These are phyloP conservation scores for Cremastobaeus sp. DNA, from an alignment of 2,888 invertebrate species.

Conservation along the genomic window DNA sequence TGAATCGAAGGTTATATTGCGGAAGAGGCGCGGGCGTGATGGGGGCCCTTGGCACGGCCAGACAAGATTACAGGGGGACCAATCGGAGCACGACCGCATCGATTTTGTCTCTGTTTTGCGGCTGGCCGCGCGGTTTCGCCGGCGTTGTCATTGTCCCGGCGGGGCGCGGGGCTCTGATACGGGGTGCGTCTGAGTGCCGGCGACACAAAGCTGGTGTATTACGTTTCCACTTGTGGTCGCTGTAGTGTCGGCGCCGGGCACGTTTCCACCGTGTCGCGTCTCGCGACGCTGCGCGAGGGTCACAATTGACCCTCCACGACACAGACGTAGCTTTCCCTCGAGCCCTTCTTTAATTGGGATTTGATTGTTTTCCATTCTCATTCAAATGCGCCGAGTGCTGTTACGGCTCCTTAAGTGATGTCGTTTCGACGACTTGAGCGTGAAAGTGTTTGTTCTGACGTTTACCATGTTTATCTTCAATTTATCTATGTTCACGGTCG, in stretches of 20 bases:
- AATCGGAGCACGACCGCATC: slow-evolving; percentile 17
- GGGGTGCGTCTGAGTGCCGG: slow-evolving; percentile 68
- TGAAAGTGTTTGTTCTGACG: too few relatives aligned
- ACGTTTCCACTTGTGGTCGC: slow-evolving; percentile 72
- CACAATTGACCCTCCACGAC: slow-evolving; percentile 23
- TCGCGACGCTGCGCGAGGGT: slow-evolving; percentile 15
- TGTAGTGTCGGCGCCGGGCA: slow-evolving; percentile 46
- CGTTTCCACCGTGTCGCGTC: slow-evolving; percentile 45
- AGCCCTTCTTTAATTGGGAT: slow-evolving; percentile 26
- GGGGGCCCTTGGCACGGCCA: slow-evolving; percentile 36
- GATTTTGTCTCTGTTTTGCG: slow-evolving; percentile 58
- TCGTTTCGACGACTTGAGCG: too few relatives aligned
- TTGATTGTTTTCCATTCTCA: slow-evolving; percentile 29
- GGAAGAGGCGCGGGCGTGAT: slow-evolving; percentile 56
- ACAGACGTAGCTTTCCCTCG: neutral
- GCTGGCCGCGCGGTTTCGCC: slow-evolving; percentile 67
- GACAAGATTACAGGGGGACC: slow-evolving; percentile 38
- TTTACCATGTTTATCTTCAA: too few relatives aligned
- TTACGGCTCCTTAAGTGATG: too few relatives aligned
- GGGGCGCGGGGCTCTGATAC: neutral
- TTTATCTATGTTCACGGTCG: too few relatives aligned
- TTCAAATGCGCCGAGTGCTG: slow-evolving; percentile 5
- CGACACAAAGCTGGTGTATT: slow-evolving; percentile 75
- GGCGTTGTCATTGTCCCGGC: slow-evolving; percentile 74
- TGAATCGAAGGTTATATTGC: slow-evolving; percentile 75